Evolutionary conservation across 92 coral and sea anemone species (phyloP).

Genomic region (Bergia sp.): DNA sequence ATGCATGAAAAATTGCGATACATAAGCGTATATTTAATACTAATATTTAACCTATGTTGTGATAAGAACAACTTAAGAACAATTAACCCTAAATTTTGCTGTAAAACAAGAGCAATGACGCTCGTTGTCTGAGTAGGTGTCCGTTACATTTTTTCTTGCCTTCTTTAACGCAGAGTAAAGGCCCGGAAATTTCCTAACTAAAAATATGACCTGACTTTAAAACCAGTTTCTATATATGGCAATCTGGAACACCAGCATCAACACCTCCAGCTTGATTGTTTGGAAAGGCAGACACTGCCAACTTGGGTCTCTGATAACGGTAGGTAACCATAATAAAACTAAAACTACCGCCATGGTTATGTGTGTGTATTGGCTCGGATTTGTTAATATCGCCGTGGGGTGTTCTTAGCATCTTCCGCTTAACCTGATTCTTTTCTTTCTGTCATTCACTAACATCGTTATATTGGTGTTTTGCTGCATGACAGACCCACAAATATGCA

Average conservation of each 20-base stretch:
- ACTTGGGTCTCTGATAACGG: background rate
- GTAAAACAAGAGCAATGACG: too few species aligned
- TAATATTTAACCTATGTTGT: too few species aligned
- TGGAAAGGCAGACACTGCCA: background rate
- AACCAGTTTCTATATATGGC: too few species aligned
- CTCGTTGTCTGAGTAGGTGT: too few species aligned
- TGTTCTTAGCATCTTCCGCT: background rate
- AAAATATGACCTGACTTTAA: too few species aligned
- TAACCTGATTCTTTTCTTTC: background rate
- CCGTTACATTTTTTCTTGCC: too few species aligned
- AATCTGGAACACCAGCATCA: background rate
- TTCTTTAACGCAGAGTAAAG: too few species aligned
- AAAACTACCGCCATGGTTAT: background rate
- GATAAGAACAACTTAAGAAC: too few species aligned
- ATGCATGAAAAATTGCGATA: too few species aligned
- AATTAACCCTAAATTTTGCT: too few species aligned
- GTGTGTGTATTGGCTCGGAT: background rate
- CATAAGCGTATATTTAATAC: too few species aligned
- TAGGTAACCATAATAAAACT: background rate
- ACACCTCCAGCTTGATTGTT: background rate
- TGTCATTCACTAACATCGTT: background rate
- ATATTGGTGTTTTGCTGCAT: background rate
- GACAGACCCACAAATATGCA: background rate
- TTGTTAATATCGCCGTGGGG: background rate
- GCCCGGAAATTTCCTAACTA: too few species aligned